These are phyloP conservation scores for Hylomyscus alleni DNA, from an alignment of 2,797 vertebrate species.

Conservation along the genomic window DNA sequence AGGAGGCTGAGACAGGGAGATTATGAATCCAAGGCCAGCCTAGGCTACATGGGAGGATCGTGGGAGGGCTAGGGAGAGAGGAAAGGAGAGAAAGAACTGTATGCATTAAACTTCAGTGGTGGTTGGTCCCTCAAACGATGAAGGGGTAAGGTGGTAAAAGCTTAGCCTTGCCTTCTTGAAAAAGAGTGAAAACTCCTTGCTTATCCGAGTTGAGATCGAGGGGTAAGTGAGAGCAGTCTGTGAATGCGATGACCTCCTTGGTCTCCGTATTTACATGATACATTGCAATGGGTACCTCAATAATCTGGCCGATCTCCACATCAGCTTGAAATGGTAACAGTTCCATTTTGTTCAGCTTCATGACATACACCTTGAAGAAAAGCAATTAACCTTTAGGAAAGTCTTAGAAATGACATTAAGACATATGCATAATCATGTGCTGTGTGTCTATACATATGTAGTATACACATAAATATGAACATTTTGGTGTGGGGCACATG, in stretches of 20 bases:
- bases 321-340: constrained; percentile 86
- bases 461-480: neutral
- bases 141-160: neutral
- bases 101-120: constrained; percentile 16
- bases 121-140: constrained; percentile 20
- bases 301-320: constrained; percentile 81
- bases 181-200: constrained; percentile 84
- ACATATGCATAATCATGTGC: neutral
- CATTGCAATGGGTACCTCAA: constrained; percentile 87
- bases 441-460: neutral
- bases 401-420: constrained; percentile 39
- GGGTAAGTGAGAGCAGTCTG: constrained; percentile 87
- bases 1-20: neutral
- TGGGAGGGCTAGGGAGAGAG: neutral
- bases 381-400: constrained; percentile 55
- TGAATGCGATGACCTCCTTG: constrained; percentile 78
- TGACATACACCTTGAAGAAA: constrained; percentile 83
- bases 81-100: neutral
- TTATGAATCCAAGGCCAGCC: neutral
- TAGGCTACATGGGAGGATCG: neutral
- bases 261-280: constrained; percentile 81
- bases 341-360: constrained; percentile 85
- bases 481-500: neutral
- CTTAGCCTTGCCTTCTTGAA: constrained; percentile 82
- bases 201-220: constrained; percentile 84